Conservation (phyloP, 1,140 invertebrate genomes). For the Dreissena polymorpha region DNA sequence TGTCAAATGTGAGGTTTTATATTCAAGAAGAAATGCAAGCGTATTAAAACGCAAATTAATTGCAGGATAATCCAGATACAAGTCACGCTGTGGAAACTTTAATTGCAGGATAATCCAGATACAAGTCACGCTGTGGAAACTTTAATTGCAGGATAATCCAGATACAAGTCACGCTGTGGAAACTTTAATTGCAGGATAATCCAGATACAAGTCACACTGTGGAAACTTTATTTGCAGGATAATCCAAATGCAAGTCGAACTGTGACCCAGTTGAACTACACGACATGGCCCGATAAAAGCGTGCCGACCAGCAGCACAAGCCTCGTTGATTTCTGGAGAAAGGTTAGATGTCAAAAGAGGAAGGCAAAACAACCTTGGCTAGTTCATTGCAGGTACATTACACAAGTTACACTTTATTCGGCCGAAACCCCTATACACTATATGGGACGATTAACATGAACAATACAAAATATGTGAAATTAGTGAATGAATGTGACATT, state of each 20-base stretch:
- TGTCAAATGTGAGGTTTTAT: too few species aligned
- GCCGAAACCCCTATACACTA: not conserved
- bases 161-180: slow-evolving; percentile 64
- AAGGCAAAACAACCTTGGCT: slow-evolving; percentile 52
- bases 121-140: slow-evolving; percentile 65
- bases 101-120: too few species aligned
- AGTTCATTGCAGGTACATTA: slow-evolving; percentile 64
- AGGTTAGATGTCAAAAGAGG: slow-evolving; percentile 66
- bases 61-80: not conserved
- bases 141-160: too few species aligned
- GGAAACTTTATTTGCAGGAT: not conserved
- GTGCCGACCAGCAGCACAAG: slow-evolving; percentile 82
- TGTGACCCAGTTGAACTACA: slow-evolving; percentile 84
- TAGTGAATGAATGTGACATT: too few species aligned
- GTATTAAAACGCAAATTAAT: not conserved
- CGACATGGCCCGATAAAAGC: slow-evolving; percentile 84
- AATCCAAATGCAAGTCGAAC: not conserved
- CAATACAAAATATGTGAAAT: not conserved
- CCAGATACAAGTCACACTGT: slow-evolving; percentile 63
- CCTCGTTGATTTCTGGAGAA: slow-evolving; percentile 82
- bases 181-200: too few species aligned
- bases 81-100: slow-evolving; percentile 68
- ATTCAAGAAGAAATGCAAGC: too few species aligned
- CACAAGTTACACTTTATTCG: not conserved
- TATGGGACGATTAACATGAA: not conserved